These are phyloP conservation scores for Choloepus didactylus DNA, from an alignment of 2,797 vertebrate genomes.

Conservation along the genomic window DNA sequence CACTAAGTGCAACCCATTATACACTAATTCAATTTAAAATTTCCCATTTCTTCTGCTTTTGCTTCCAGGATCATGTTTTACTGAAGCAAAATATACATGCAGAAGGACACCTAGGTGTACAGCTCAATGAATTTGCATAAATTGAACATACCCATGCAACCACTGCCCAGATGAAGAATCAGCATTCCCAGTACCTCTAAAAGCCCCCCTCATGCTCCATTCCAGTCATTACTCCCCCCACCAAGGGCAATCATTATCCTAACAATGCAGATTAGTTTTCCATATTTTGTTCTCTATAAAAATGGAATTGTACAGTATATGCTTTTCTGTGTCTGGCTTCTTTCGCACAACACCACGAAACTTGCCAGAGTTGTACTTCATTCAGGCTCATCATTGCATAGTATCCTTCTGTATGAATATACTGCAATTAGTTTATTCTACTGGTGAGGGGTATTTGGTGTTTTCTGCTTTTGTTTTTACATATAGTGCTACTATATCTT, in stretches of 20 bases:
- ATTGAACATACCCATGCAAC: background rate
- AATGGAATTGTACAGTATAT: background rate
- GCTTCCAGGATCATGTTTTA: background rate
- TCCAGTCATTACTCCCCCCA: background rate
- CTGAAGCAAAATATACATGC: background rate
- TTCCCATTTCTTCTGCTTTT: background rate
- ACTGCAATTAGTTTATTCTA: background rate
- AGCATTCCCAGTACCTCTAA: background rate
- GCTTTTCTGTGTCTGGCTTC: background rate
- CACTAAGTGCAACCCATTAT: background rate
- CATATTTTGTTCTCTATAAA: background rate
- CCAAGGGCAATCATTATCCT: background rate
- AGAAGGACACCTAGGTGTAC: background rate
- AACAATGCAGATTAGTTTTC: background rate
- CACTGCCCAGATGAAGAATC: background rate
- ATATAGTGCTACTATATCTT: background rate
- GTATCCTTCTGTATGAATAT: background rate
- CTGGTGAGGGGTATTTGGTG: background rate
- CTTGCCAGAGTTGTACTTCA: background rate
- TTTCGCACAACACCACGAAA: background rate
- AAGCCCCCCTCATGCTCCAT: background rate
- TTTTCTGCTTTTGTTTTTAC: background rate
- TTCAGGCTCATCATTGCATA: background rate
- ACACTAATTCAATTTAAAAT: background rate
- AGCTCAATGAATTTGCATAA: background rate